A percentile compares a stretch with the other conserved stretches of the same genome.
Evolutionary conservation across 1,140 invertebrate species (phyloP).

Genomic region (Scaptomyza hsui): DNA sequence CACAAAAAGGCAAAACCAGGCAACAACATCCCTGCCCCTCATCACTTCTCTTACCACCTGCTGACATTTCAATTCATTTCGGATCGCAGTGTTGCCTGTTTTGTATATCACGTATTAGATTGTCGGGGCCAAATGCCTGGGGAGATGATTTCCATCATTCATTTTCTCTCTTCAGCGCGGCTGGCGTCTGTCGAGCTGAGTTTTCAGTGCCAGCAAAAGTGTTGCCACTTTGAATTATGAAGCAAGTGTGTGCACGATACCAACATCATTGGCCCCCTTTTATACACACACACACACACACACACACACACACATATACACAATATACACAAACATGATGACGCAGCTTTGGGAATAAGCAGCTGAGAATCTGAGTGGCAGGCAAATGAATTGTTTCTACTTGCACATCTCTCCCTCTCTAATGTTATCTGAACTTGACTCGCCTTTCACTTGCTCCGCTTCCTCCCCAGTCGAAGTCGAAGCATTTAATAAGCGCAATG

Average conservation of each 20-base stretch:
- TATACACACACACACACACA: background rate
- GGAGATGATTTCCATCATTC: constrained; percentile 76
- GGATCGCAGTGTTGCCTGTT: constrained; percentile 58
- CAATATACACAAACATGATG: constrained; percentile 32
- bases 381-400: constrained; percentile 63
- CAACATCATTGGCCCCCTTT: constrained; percentile 19
- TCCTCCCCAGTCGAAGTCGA: constrained; percentile 10
- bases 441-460: background rate
- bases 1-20: constrained; percentile 6
- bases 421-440: constrained; percentile 18
- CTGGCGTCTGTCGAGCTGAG: constrained; percentile 38
- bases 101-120: constrained; percentile 62
- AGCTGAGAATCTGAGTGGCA: constrained; percentile 49
- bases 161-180: constrained; percentile 49
- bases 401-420: constrained; percentile 5
- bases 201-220: constrained; percentile 53
- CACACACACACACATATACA: constrained; percentile 8
- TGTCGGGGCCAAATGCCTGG: constrained; percentile 60
- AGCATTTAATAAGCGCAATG: constrained; percentile 50
- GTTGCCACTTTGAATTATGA: constrained; percentile 71
- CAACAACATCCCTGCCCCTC: background rate
- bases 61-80: constrained; percentile 69
- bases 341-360: constrained; percentile 66
- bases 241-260: constrained; percentile 29
- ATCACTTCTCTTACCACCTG: constrained; percentile 14